Conservation (phyloP, 2,113 vertebrate species). For the Salvator merianae region DNA sequence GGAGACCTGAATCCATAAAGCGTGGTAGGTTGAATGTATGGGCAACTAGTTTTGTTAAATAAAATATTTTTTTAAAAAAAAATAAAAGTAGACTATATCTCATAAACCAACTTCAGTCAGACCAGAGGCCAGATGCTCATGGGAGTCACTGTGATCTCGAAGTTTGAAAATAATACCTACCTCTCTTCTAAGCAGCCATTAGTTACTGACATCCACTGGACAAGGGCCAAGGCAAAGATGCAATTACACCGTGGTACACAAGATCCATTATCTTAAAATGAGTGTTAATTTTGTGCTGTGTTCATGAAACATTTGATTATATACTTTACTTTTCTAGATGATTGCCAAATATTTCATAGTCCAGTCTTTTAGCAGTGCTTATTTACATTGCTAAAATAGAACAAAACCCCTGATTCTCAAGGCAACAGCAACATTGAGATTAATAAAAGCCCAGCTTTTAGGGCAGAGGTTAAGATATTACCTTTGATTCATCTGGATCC, state of each 20-base stretch:
- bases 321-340: not conserved
- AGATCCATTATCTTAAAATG: slow-evolving; percentile 27
- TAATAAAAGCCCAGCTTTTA: no score
- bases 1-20: slow-evolving; percentile 26
- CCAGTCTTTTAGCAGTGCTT: not conserved
- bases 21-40: slow-evolving; percentile 29
- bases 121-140: slow-evolving; percentile 9
- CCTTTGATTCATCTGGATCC: no score
- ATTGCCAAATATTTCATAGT: not conserved
- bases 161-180: not conserved
- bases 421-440: no score
- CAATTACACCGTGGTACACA: slow-evolving; percentile 12
- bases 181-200: not conserved
- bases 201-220: slow-evolving; percentile 26
- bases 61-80: slow-evolving; percentile 8
- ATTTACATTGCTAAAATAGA: not conserved
- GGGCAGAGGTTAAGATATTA: no score
- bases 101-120: not conserved
- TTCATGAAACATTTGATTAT: not conserved
- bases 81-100: slow-evolving; percentile 18
- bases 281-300: not conserved
- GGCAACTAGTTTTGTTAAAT: slow-evolving; percentile 8
- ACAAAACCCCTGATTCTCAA: not conserved
- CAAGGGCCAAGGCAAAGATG: not conserved
- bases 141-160: slow-evolving; percentile 16